These are phyloP conservation scores for Gymnarchus niloticus DNA, from an alignment of 2,113 vertebrate species.

Conservation along the genomic window DNA sequence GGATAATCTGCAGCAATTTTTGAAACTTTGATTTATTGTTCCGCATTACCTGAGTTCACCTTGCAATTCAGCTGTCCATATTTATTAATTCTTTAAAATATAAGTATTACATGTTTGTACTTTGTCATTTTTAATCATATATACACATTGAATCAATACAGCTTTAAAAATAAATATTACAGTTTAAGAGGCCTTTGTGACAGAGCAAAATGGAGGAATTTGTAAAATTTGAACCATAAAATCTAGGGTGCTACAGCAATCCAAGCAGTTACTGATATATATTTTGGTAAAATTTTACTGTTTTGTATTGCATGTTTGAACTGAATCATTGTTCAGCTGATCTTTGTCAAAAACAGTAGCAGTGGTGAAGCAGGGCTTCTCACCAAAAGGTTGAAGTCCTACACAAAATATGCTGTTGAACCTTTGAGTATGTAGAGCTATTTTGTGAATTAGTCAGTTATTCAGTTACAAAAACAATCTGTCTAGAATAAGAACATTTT, in stretches of 20 bases:
- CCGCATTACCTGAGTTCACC: too few relatives aligned
- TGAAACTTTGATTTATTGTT: too few relatives aligned
- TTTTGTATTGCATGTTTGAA: not conserved
- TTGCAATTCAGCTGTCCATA: not conserved
- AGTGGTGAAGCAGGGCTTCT: too few relatives aligned
- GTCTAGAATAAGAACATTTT: not conserved
- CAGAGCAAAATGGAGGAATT: not conserved
- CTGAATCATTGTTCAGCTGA: not conserved
- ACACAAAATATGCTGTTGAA: not conserved
- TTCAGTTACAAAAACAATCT: not conserved
- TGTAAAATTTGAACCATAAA: slow-evolving; percentile 2
- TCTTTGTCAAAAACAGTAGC: not conserved
- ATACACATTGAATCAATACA: not conserved
- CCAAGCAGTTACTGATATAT: not conserved
- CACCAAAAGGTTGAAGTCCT: not conserved
- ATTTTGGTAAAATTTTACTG: not conserved
- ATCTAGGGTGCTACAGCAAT: not conserved
- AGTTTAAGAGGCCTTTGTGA: not conserved
- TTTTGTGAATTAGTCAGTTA: not conserved
- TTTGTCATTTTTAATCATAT: not conserved
- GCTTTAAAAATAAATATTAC: not conserved
- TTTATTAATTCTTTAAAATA: not conserved
- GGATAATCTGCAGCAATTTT: too few relatives aligned
- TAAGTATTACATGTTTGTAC: not conserved
- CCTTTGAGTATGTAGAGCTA: not conserved